These are phyloP conservation scores for Campylorhamphus procurvoides DNA, from an alignment of 2,113 vertebrate species.

Conservation along the genomic window DNA sequence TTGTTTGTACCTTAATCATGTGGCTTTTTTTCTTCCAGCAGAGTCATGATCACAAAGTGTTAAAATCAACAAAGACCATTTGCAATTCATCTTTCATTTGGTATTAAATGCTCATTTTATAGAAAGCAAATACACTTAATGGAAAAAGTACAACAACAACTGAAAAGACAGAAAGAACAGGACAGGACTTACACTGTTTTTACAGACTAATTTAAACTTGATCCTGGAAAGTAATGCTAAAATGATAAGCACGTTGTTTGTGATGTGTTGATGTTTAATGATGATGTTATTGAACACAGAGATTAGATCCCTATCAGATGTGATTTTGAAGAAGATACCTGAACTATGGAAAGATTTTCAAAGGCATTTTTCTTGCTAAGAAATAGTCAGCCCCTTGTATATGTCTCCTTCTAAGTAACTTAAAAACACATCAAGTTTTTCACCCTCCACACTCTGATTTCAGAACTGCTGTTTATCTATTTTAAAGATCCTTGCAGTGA, in stretches of 20 bases:
- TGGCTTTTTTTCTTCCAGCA: not conserved
- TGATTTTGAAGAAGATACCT: constrained; percentile 80
- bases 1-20: not conserved
- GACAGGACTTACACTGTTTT: constrained; percentile 5
- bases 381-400: constrained; percentile 67
- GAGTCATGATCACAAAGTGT: not conserved
- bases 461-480: constrained; percentile 43
- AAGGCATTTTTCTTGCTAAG: constrained; percentile 82
- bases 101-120: constrained; percentile 42
- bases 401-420: constrained; percentile 48
- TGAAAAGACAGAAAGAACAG: not conserved
- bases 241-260: constrained; percentile 79
- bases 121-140: not conserved
- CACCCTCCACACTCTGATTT: constrained; percentile 31
- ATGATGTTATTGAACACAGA: constrained; percentile 80
- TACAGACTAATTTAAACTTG: constrained; percentile 62
- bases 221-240: constrained; percentile 71
- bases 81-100: constrained; percentile 16
- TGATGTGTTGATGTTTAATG: constrained; percentile 83
- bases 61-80: constrained; percentile 37
- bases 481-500: constrained; percentile 42
- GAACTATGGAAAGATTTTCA: constrained; percentile 70
- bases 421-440: constrained; percentile 76
- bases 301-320: constrained; percentile 84
- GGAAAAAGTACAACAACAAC: not conserved